phyloP scores from a whole-genome alignment of 2,113 vertebrate species.

The Pipa parva region DNA sequence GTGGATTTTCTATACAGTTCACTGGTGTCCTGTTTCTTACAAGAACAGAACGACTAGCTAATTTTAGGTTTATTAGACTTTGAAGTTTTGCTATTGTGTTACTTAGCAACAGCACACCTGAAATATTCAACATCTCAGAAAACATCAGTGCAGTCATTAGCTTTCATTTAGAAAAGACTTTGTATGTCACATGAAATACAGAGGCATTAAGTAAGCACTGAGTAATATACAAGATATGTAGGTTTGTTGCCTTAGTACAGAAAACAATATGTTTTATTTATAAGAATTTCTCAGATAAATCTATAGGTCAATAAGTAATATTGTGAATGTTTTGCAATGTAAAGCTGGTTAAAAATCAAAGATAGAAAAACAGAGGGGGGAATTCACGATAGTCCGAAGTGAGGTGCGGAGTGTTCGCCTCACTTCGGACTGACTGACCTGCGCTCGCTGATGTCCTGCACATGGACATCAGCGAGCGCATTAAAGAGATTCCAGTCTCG shows the following conservation, averaged over 20 bases:
- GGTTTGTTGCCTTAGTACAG: not conserved
- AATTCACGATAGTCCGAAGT: no score
- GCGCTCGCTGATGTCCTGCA: no score
- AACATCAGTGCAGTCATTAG: conserved; percentile 29
- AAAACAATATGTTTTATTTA: not conserved
- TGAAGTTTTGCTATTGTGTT: conserved; percentile 26
- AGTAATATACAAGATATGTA: not conserved
- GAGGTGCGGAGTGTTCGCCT: no score
- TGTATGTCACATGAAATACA: conserved; percentile 9
- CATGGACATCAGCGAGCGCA: no score
- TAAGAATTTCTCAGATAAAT: conserved; percentile 20
- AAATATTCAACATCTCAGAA: conserved; percentile 24
- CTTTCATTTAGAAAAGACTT: conserved; percentile 26
- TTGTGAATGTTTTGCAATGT: no score
- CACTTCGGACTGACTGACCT: no score
- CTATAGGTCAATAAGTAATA: conserved; percentile 10
- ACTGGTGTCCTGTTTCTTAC: not conserved
- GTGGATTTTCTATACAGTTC: not conserved
- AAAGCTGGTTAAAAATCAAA: no score
- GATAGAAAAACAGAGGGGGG: no score
- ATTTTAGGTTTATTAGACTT: conserved; percentile 32
- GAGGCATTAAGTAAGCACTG: conserved; percentile 1
- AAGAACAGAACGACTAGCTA: conserved; percentile 16
- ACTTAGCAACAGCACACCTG: conserved; percentile 36
- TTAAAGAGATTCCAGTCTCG: no score